phyloP scores from a whole-genome alignment of 2,797 vertebrate genomes.

The Lepilemur septentrionalis region DNA sequence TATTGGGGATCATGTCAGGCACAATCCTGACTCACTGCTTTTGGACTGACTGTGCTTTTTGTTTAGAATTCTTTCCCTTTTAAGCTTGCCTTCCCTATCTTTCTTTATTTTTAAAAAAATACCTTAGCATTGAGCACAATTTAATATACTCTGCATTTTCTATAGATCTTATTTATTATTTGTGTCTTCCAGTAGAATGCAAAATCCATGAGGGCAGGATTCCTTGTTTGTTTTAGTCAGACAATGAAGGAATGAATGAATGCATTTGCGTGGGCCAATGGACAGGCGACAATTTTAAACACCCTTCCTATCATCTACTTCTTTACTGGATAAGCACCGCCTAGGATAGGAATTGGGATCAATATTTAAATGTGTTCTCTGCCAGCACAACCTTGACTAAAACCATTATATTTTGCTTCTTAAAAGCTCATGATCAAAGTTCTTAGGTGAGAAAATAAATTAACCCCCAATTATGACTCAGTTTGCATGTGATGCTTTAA shows the following conservation, averaged over 20 bases:
- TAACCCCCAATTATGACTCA: neutral
- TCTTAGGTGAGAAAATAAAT: constrained; percentile 45
- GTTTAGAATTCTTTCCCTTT: neutral
- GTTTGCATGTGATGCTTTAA: constrained; percentile 13
- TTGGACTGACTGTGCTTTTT: neutral
- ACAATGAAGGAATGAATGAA: neutral
- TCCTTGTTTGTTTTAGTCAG: constrained; percentile 21
- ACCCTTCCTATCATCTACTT: neutral
- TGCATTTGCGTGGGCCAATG: neutral
- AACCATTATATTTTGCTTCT: constrained; percentile 28
- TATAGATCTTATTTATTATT: constrained; percentile 19
- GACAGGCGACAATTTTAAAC: neutral
- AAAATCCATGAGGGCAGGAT: neutral
- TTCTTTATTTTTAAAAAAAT: neutral
- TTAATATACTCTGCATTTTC: neutral
- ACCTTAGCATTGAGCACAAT: neutral
- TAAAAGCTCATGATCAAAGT: constrained; percentile 37
- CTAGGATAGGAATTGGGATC: neutral
- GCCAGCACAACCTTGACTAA: neutral
- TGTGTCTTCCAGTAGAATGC: constrained; percentile 1
- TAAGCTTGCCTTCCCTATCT: neutral
- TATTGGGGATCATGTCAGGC: neutral
- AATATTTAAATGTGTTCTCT: constrained; percentile 26
- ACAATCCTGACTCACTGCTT: neutral
- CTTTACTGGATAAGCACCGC: neutral